Evolutionary conservation across 2,113 vertebrate species (phyloP), one percentile per base, ranked within the genome.

Genomic region (Actenoides lindsayi): DNA sequence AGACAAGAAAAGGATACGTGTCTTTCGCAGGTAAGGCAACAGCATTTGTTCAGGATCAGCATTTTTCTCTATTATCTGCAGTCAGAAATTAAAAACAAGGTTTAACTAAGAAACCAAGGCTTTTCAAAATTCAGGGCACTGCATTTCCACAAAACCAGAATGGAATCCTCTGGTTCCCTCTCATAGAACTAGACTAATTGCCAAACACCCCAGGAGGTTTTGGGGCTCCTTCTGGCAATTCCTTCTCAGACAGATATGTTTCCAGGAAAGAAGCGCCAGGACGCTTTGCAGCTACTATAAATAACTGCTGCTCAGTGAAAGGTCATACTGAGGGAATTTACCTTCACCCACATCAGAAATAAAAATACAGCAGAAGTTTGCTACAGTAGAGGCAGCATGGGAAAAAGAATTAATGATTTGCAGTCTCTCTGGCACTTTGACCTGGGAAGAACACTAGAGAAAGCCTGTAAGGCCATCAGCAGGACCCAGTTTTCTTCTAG

Each of bases 11-110:
- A 98, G 97, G 98, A 98, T 99, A 99, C 97, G 44, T 41, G 85
- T 98, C 39, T 97, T 97, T 74, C 98, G 95, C 83, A 99, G 96
- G 74, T 98, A 98, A 83, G 98, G 94, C 62, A 99, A 67, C 59
- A 99, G 97, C 96, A 93, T 98, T 25, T 98, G 97, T 67, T 99
- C 98, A 21, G 98, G 98, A 91, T 99, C 98, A 16, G 97, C 98
- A 97, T 98, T 96, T 48, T 91, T 94, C 94, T 98, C 98, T 10
- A 88, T 88, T 44, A 98, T 95, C 98, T 98, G 93, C 33, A 88
- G 13, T 10, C 92, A 83, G 37, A 92, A 91, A 83, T 24, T 2
- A 39, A 91, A 93, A 83, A 16, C 6, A 76, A 83, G 4, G 4
- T 74, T 79, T 87, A 64, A 75, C 12, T 37, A 65, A 69, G 27